Evolutionary conservation across 2,113 vertebrate species (phyloP).

Genomic region (Brienomyrus longianalis): DNA sequence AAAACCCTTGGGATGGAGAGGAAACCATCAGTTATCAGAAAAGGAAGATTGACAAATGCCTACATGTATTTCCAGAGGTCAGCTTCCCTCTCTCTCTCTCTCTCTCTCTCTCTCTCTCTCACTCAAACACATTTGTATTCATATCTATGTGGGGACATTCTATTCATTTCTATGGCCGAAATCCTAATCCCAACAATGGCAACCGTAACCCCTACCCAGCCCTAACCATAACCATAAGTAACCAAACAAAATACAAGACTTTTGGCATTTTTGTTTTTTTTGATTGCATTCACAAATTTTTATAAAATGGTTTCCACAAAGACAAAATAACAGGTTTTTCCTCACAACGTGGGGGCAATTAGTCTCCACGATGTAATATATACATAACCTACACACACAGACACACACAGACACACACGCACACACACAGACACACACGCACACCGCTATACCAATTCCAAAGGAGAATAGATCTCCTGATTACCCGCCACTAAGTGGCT

Average conservation of each 20-base stretch:
- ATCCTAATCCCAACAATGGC: not conserved
- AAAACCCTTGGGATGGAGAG: not conserved
- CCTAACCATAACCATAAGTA: not conserved
- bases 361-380: no score
- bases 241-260: not conserved
- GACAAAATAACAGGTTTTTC: not conserved
- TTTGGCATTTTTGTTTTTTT: not conserved
- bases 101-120: not conserved
- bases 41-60: not conserved
- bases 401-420: not conserved
- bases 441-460: not conserved
- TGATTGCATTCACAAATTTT: not conserved
- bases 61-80: not conserved
- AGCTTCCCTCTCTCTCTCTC: not conserved
- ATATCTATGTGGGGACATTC: not conserved
- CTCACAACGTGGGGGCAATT: not conserved
- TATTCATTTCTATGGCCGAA: not conserved
- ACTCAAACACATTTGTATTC: not conserved
- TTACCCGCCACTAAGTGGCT: not conserved
- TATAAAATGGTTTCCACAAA: not conserved
- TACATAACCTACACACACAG: no score
- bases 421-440: not conserved
- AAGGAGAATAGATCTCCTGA: not conserved
- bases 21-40: not conserved
- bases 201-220: not conserved